Conservation (phyloP, 2,113 vertebrate genomes). For the Charina bottae region DNA sequence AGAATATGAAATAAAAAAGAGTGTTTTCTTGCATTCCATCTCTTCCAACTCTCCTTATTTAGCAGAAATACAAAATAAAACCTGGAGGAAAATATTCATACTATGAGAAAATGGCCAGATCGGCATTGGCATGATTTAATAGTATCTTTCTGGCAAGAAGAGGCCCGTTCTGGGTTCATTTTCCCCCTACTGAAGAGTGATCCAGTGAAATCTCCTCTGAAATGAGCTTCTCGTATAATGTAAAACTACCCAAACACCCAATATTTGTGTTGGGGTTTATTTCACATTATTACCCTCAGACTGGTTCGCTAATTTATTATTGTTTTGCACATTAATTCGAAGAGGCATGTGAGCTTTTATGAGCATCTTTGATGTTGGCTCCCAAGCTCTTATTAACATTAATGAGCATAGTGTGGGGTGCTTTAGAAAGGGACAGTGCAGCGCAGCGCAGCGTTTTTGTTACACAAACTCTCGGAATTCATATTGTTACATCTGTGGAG, state of each 20-base stretch:
- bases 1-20: neutral
- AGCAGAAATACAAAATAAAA: neutral
- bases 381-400: slow-evolving; percentile 69
- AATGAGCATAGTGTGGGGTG: slow-evolving; percentile 68
- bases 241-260: slow-evolving; percentile 62
- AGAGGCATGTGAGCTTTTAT: slow-evolving; percentile 66
- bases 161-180: neutral
- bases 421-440: slow-evolving; percentile 64
- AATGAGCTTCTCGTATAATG: slow-evolving; percentile 38
- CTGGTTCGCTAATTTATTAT: slow-evolving; percentile 71
- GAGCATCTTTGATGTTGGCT: slow-evolving; percentile 59
- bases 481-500: slow-evolving; percentile 62
- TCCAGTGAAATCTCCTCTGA: slow-evolving; percentile 38
- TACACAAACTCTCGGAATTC: slow-evolving; percentile 70
- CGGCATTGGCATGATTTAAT: neutral
- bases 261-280: slow-evolving; percentile 71
- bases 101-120: neutral
- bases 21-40: neutral
- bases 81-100: neutral
- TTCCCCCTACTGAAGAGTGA: neutral
- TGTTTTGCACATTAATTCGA: slow-evolving; percentile 70
- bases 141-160: neutral
- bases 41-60: neutral
- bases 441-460: slow-evolving; percentile 61
- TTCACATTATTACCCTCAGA: slow-evolving; percentile 68